Evolutionary conservation across 1,140 invertebrate genomes (phyloP).

Genomic region (Meloidogyne exigua): DNA sequence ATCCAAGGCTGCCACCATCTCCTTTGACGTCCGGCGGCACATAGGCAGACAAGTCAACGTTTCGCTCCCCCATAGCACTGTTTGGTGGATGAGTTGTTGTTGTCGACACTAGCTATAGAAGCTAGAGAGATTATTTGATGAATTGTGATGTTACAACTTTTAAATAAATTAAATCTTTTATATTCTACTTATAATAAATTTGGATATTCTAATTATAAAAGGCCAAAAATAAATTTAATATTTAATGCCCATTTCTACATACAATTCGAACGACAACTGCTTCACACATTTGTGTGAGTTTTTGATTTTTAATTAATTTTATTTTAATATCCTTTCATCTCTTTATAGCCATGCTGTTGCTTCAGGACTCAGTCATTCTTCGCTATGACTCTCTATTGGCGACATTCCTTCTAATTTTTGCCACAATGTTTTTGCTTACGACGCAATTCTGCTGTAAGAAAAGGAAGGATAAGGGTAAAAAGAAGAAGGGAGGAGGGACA

Average conservation of each 20-base stretch:
- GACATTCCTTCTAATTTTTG: not conserved
- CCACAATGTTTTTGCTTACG: not conserved
- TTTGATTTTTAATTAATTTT: not conserved
- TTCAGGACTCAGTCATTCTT: not conserved
- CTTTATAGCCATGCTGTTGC: not conserved
- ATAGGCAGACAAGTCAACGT: conserved; percentile 1
- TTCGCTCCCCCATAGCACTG: not conserved
- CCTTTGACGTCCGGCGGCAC: not conserved
- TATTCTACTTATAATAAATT: not conserved
- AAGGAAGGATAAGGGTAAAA: not conserved
- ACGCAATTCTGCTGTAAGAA: not conserved
- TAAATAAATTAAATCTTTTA: not conserved
- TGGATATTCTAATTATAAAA: too few relatives aligned
- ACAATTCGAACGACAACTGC: not conserved
- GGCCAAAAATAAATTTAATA: too few relatives aligned
- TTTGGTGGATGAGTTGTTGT: not conserved
- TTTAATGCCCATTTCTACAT: too few relatives aligned
- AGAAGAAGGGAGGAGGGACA: too few relatives aligned
- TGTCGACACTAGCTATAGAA: too few relatives aligned
- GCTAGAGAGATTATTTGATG: not conserved
- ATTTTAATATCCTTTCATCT: too few relatives aligned
- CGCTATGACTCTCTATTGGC: not conserved
- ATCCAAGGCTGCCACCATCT: not conserved
- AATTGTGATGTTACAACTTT: not conserved
- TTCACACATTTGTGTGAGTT: not conserved